Conservation (phyloP, 1,140 invertebrate genomes). For the Augochlora pura region DNA sequence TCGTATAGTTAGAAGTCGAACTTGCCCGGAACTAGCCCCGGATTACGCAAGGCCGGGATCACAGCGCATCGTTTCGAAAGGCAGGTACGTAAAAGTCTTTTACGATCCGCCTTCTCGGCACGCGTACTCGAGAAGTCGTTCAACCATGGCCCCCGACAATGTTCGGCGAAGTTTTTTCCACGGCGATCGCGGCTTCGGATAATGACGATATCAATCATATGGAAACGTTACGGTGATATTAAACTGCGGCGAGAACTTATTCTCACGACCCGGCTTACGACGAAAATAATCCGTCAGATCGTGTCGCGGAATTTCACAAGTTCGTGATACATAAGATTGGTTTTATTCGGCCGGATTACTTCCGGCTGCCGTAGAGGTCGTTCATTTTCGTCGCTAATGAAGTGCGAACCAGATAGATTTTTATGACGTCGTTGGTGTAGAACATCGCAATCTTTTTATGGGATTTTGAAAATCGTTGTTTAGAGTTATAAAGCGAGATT, state of each 20-base stretch:
- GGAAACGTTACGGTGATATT: constrained; percentile 1
- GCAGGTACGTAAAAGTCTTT: constrained; percentile 55
- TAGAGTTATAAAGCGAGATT: no score
- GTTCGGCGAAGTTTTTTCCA: background rate
- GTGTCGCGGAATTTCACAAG: constrained; percentile 9
- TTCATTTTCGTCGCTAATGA: background rate
- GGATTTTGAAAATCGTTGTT: no score
- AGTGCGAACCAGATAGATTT: background rate
- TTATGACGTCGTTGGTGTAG: background rate
- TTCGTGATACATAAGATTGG: background rate
- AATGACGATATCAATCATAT: constrained; percentile 31
- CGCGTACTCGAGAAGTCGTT: constrained; percentile 23
- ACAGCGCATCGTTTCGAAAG: constrained; percentile 41
- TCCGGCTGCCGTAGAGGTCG: background rate
- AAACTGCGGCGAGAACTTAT: background rate
- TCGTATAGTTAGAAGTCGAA: constrained; percentile 7
- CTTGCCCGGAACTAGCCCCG: constrained; percentile 35
- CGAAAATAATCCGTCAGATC: background rate
- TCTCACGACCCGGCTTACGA: background rate
- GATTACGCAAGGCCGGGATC: constrained; percentile 50
- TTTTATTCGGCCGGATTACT: background rate
- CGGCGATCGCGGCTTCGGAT: constrained; percentile 13
- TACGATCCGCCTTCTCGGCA: constrained; percentile 40
- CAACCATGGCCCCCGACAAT: background rate
- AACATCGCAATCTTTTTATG: no score